These are phyloP conservation scores for Fistularia tabacaria DNA, from an alignment of 2,797 vertebrate species.

Conservation along the genomic window DNA sequence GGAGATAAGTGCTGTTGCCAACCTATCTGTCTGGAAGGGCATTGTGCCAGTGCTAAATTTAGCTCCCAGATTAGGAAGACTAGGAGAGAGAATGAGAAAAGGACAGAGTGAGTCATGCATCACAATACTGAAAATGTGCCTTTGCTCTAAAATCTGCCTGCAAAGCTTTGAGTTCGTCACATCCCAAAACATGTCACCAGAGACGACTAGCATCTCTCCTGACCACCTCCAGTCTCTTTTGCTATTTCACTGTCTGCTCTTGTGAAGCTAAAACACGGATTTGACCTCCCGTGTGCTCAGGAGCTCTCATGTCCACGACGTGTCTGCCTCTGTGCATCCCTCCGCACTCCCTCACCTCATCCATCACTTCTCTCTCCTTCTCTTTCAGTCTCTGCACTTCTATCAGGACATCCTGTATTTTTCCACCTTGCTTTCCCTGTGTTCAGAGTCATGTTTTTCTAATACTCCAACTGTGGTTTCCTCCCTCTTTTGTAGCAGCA, in stretches of 20 bases:
- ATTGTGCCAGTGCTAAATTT: slow-evolving; percentile 76
- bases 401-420: slow-evolving; percentile 75
- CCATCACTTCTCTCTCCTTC: slow-evolving; percentile 25
- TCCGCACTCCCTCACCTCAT: slow-evolving; percentile 9
- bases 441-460: slow-evolving; percentile 65
- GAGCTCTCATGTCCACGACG: neutral
- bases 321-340: neutral
- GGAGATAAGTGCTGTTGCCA: slow-evolving; percentile 58
- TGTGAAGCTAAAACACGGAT: slow-evolving; percentile 1
- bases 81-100: slow-evolving; percentile 49
- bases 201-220: too few species aligned
- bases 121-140: slow-evolving; percentile 35
- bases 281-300: neutral
- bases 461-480: slow-evolving; percentile 50
- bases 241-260: neutral
- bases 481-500: slow-evolving; percentile 75
- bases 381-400: slow-evolving; percentile 60
- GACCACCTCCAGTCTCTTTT: neutral
- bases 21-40: slow-evolving; percentile 70
- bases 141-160: slow-evolving; percentile 26
- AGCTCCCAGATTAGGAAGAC: slow-evolving; percentile 73
- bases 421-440: slow-evolving; percentile 67
- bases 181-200: slow-evolving; percentile 8
- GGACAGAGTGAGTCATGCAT: slow-evolving; percentile 58
- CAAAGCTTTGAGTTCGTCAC: slow-evolving; percentile 4